Evolutionary conservation across 2,888 invertebrate species (phyloP), one percentile per base, ranked within the genome.

Genomic region (Allolobophora icterica): DNA sequence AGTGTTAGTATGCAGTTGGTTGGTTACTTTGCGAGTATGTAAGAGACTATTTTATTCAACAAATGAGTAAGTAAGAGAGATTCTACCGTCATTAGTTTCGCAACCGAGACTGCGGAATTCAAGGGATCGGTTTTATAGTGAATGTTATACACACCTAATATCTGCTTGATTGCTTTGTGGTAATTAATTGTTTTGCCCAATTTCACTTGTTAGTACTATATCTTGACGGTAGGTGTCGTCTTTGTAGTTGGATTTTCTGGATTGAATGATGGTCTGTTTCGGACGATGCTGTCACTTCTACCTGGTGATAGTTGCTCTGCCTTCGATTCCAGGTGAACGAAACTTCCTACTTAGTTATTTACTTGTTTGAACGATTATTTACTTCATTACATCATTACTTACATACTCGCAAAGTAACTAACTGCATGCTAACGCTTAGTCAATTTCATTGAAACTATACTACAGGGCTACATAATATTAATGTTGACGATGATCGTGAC

Each of bases 261-360:
- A n/a, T n/a, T 30, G 30, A n/a, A n/a, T 13, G 71, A 71, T 71
- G 71, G 71, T 71, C 30, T 71, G 0, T 8, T 71, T 71, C 17
- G 71, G 13, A 71, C 71, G n/a, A n/a, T n/a, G n/a, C 71, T 71
- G 71, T 71, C n/a, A n/a, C n/a, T 71, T 71, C 71, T 71, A 71
- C 71, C 71, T 71, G 71, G n/a, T 13, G 71, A 71, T 71, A 5
- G 71, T n/a, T 30, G n/a, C 71, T 71, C 71, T 71, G 71, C 71
- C 71, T 30, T 71, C 71, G 71, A 71, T 71, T n/a, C 71, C 71
- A 71, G 71, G 71, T 71, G n/a, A 71, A 17, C 11, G 17, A 71
- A n/a, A n/a, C 52, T 17, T n/a, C 71, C 71, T 71, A 52, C 52
- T 52, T 52, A 52, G 4, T 24, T 52, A 42, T 13, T 42, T 42